Conservation (phyloP, 2,888 invertebrate genomes). For the Romanomermis culicivorax region DNA sequence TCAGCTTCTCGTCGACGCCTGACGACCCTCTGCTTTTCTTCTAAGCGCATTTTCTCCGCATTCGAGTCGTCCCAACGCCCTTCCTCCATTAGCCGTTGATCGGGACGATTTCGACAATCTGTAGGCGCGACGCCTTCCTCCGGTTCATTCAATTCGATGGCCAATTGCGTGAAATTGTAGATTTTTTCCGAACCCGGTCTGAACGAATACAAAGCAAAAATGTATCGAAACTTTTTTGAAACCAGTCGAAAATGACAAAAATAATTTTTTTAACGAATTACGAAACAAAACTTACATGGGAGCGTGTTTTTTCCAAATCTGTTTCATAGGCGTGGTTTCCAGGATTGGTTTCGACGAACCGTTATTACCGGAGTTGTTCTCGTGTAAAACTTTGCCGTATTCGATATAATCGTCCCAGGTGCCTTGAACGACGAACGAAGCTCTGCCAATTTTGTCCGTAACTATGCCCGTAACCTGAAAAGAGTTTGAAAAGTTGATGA, state of each 20-base stretch:
- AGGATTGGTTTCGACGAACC: constrained; percentile 44
- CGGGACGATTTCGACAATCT: constrained; percentile 72
- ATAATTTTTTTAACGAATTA: too few species aligned
- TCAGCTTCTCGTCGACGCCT: constrained; percentile 56
- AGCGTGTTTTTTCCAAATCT: constrained; percentile 63
- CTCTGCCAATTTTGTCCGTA: constrained; percentile 37
- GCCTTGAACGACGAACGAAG: constrained; percentile 49
- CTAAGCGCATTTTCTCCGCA: constrained; percentile 42
- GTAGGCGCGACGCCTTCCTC: constrained; percentile 82
- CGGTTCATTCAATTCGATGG: constrained; percentile 83
- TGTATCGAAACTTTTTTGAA: neutral
- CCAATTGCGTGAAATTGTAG: constrained; percentile 83
- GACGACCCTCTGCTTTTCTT: constrained; percentile 75
- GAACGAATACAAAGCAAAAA: constrained; percentile 13
- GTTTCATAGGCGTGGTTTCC: constrained; percentile 63
- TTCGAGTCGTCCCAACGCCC: constrained; percentile 30
- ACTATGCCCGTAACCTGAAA: constrained; percentile 47
- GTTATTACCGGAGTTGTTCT: constrained; percentile 35
- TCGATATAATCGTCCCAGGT: constrained; percentile 92
- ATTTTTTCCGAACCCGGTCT: constrained; percentile 47
- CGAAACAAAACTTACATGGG: too few species aligned
- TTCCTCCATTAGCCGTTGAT: constrained; percentile 91
- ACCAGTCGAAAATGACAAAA: too few species aligned
- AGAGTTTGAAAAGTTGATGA: too few species aligned
- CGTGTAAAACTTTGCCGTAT: constrained; percentile 62